These are phyloP conservation scores for Clarias platycephalus DNA, from an alignment of 2,797 vertebrate species.

Conservation along the genomic window DNA sequence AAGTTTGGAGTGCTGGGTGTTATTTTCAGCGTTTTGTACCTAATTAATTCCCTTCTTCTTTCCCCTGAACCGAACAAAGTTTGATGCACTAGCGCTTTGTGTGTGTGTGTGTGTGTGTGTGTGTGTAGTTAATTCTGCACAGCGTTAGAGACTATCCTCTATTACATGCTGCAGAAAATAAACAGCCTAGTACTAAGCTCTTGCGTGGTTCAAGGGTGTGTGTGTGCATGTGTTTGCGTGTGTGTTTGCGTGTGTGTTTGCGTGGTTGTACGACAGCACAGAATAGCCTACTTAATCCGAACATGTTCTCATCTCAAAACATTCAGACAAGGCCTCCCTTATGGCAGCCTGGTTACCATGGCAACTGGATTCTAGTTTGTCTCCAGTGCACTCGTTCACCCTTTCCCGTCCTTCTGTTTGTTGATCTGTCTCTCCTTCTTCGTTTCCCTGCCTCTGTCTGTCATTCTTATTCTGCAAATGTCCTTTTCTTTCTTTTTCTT, in stretches of 20 bases:
- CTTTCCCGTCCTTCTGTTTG: constrained; percentile 46
- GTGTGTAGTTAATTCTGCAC: background rate
- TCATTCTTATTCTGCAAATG: background rate
- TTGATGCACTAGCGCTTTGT: background rate
- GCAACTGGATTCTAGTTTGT: constrained; percentile 42
- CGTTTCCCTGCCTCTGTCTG: constrained; percentile 12
- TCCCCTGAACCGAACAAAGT: background rate
- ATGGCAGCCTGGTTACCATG: constrained; percentile 45
- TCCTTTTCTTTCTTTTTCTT: background rate
- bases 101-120: background rate
- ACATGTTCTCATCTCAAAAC: constrained; percentile 40
- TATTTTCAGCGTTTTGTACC: background rate
- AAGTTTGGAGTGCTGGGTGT: constrained; percentile 28
- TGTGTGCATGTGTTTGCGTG: background rate
- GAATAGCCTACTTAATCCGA: constrained; percentile 39
- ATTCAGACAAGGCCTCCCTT: constrained; percentile 44
- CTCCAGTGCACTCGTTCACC: constrained; percentile 36
- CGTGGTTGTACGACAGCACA: constrained; percentile 12
- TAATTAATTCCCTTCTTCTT: background rate
- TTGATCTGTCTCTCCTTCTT: constrained; percentile 30
- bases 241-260: background rate
- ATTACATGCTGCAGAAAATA: background rate
- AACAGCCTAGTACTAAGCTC: background rate
- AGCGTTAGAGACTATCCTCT: background rate
- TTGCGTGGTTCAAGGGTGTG: background rate